Conservation (phyloP, 2,797 vertebrate genomes). For the Macroramphosus scolopax region DNA sequence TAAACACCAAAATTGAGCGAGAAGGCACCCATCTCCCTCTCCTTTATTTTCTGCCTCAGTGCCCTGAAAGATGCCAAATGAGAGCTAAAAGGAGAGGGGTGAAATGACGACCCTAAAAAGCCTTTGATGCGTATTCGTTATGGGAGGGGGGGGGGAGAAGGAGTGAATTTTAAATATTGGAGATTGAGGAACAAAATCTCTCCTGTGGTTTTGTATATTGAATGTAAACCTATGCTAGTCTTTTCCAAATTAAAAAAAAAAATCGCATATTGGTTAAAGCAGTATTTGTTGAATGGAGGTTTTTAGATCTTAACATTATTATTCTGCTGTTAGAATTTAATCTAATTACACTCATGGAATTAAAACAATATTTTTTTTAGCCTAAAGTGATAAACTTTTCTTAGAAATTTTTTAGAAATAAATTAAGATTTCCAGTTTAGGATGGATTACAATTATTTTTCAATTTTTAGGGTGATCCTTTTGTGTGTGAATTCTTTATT, state of each 20-base stretch:
- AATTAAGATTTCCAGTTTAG: not conserved
- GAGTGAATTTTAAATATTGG: constrained; percentile 51
- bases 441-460: not conserved
- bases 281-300: constrained; percentile 3
- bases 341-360: no score
- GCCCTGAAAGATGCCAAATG: constrained; percentile 74
- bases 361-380: no score
- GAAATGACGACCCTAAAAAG: constrained; percentile 65
- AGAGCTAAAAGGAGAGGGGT: constrained; percentile 58
- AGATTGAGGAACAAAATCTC: constrained; percentile 6
- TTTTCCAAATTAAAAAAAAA: constrained; percentile 17
- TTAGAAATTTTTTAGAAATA: no score
- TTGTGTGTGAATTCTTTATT: not conserved
- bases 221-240: constrained; percentile 3
- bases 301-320: no score
- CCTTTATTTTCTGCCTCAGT: constrained; percentile 77
- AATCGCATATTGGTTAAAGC: not conserved
- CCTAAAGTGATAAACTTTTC: no score
- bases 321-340: no score
- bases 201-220: constrained; percentile 4
- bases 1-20: constrained; percentile 78
- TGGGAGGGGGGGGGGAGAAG: constrained; percentile 24
- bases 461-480: not conserved
- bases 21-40: constrained; percentile 56
- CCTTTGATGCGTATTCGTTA: constrained; percentile 54